These are phyloP conservation scores for Drosophila mayaguana DNA, from an alignment of 2,888 invertebrate genomes.

Conservation along the genomic window DNA sequence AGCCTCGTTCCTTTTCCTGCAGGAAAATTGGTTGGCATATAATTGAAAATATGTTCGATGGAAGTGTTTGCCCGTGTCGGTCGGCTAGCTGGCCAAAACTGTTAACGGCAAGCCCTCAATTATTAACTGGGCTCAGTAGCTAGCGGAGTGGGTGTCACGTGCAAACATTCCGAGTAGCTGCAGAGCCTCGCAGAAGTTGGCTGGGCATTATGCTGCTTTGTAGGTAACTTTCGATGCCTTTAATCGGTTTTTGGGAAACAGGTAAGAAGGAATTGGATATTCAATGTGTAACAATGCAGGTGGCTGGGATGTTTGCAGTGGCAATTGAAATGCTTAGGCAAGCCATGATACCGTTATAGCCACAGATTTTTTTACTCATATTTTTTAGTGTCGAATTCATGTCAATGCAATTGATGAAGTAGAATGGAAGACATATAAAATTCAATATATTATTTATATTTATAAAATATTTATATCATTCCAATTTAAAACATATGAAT, in stretches of 20 bases:
- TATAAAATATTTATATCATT: no score
- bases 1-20: slow-evolving; percentile 24
- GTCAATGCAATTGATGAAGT: no score
- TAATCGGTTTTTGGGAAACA: no score
- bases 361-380: no score
- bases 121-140: slow-evolving; percentile 46
- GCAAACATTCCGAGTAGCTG: not conserved
- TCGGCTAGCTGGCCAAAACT: slow-evolving; percentile 5
- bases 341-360: no score
- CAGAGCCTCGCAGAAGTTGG: not conserved
- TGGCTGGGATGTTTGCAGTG: no score
- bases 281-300: no score
- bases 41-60: slow-evolving; percentile 72
- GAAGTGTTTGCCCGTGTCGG: slow-evolving; percentile 53
- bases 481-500: no score
- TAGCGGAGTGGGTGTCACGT: not conserved
- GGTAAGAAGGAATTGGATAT: not conserved
- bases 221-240: not conserved
- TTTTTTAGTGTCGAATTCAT: no score
- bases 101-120: slow-evolving; percentile 53
- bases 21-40: slow-evolving; percentile 55
- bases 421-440: no score
- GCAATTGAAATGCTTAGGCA: no score
- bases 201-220: not conserved
- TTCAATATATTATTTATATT: no score